Evolutionary conservation across 2,113 vertebrate genomes (phyloP), one percentile per base, ranked within the genome.

Genomic region (Mola mola): DNA sequence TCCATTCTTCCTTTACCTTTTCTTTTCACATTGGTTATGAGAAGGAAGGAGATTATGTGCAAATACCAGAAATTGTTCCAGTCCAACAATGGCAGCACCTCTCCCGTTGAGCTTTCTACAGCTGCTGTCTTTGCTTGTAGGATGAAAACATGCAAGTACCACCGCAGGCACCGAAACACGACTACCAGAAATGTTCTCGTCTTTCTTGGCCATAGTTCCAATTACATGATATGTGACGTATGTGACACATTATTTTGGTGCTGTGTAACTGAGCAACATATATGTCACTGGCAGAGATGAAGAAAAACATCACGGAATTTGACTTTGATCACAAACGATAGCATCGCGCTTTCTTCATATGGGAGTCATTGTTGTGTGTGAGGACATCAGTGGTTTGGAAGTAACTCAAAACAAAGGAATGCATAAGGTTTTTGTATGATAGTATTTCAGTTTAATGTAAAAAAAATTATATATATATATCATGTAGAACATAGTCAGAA

Each of bases 11-110:
- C n/a, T 41, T 65, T 59, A 57, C 26, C 61, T 79, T 46, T 26
- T 29, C 6, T 71, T 31, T n/a, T 31, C 59, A 68, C 21, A 36
- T 49, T 33, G 10, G 16, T 65, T 37, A 31, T 38, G 15, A 52
- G 13, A 48, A 19, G 16, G 6, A 60, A 43, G 34, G 33, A 10
- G 46, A 63, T 52, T 28, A 33, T 40, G 33, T 53, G 44, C 24
- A 52, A 65, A 34, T 41, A 55, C 24, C 57, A 78, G 70, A 41
- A 86, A 62, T 61, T 57, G 7, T 43, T 69, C 75, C 65, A 83
- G 57, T 74, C 69, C 43, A 79, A 84, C 82, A 90, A 84, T 90
- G 84, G 84, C 88, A 83, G 81, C 81, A 64, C 51, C 28, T 68
- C 34, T 17, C 60, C 60, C 21, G 38, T 36, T 6, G 4, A 25